These are phyloP conservation scores for Takifugu ocellatus DNA, from an alignment of 2,797 vertebrate species.

Conservation along the genomic window DNA sequence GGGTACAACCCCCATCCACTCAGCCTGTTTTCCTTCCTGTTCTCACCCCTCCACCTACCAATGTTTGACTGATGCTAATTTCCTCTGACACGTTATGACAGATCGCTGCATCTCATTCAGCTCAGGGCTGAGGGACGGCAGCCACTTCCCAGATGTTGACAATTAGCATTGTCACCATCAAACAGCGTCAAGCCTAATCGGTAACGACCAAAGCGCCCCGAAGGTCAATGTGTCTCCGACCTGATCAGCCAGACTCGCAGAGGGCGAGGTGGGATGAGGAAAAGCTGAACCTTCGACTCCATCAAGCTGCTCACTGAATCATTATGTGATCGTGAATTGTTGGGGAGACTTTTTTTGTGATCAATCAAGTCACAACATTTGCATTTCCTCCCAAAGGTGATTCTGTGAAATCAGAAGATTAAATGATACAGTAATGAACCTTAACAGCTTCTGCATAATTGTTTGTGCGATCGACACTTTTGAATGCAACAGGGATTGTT, in stretches of 20 bases:
- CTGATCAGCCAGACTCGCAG: conserved; percentile 11
- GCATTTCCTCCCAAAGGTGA: not conserved
- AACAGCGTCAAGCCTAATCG: conserved; percentile 58
- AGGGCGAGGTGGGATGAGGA: conserved; percentile 2
- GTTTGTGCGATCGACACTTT: too few species aligned
- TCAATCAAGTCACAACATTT: not conserved
- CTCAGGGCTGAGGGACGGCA: conserved; percentile 37
- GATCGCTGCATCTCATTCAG: conserved; percentile 48
- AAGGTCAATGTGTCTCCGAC: conserved; percentile 41
- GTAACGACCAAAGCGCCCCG: conserved; percentile 35
- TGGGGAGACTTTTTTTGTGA: not conserved
- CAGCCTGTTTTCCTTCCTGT: conserved; percentile 5
- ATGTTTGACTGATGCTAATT: conserved; percentile 63
- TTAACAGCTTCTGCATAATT: too few species aligned
- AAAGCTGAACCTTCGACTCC: conserved; percentile 24
- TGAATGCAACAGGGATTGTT: too few species aligned
- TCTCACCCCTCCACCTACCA: conserved; percentile 18
- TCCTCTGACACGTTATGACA: conserved; percentile 70
- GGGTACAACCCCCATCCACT: not conserved
- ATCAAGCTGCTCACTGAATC: conserved; percentile 29
- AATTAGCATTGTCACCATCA: conserved; percentile 71
- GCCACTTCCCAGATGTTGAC: conserved; percentile 70
- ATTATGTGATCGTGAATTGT: conserved; percentile 38
- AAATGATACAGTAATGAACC: not conserved
- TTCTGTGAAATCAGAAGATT: not conserved